Percentiles rank a stretch among this genome's conserved stretches.
Conservation (phyloP, 2,888 invertebrate species). For the Tyria jacobaeae region DNA sequence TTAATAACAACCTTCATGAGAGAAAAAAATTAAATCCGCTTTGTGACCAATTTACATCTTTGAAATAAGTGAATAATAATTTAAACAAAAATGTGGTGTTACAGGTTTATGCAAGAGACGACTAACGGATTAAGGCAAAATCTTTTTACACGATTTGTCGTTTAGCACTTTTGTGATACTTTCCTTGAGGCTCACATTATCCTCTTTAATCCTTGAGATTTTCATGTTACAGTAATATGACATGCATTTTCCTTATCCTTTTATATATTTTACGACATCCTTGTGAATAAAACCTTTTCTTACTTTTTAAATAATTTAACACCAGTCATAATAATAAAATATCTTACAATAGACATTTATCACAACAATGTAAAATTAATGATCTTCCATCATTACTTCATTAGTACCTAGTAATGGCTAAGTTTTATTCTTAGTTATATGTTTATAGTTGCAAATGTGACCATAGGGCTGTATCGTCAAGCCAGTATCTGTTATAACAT, state of each 20-base stretch:
- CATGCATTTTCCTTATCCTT: constrained; percentile 9
- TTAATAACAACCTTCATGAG: neutral
- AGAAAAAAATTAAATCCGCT: neutral
- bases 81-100: constrained; percentile 32
- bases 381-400: neutral
- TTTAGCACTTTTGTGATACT: constrained; percentile 52
- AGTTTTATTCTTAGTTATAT: neutral
- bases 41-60: neutral
- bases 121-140: constrained; percentile 43
- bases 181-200: constrained; percentile 24
- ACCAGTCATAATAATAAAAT: constrained; percentile 4
- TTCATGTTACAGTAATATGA: neutral
- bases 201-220: neutral
- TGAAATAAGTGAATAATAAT: neutral
- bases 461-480: neutral
- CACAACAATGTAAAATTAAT: constrained; percentile 12
- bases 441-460: too few species aligned
- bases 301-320: neutral
- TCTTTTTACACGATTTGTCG: constrained; percentile 47
- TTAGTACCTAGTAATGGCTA: neutral
- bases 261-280: constrained; percentile 21
- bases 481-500: neutral
- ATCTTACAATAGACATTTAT: constrained; percentile 40
- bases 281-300: constrained; percentile 5
- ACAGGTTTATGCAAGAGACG: constrained; percentile 32